Base-by-base conservation (phyloP, 1,140 invertebrate species). In the Drosophila pandora region DNA sequence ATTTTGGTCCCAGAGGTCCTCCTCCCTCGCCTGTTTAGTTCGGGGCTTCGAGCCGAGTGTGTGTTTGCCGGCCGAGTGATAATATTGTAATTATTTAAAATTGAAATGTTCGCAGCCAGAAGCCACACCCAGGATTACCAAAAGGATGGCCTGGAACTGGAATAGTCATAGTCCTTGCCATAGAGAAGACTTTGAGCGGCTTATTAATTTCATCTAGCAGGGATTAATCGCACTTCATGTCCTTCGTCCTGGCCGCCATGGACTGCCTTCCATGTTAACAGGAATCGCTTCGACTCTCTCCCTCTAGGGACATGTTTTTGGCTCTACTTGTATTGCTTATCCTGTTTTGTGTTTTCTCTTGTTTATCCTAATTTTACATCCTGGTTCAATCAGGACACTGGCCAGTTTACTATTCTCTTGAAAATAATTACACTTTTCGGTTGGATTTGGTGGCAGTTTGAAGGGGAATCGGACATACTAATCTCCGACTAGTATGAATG, bases 121-220 rank as follows among this genome's bases (percentile, higher is more conserved):
- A 9, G 60, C 28, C 32, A 72, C 43, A 60, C 75, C 48, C 58
- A n/a, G 41, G 49, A 58, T n/a, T 17, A 17, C 17, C 17, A 17
- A 17, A 17, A 17, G 17, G 17, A 17, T 17, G 17, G 17, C 17
- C 17, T 17, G 17, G 0, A 17, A 17, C 17, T 17, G 17, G 17
- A 17, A 17, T 17, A 17, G 17, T 17, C 17, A 17, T 17, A 17
- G 17, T 17, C 17, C 17, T 17, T 0, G 17, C 17, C 17, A 17
- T 17, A 17, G 17, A 17, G 17, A 1, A 53, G 84, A 84, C 65
- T 85, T 80, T 84, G 57, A 69, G 76, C 76, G 41, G 72, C 76
- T 70, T 85, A 85, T 84, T 85, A 84, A 80, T 85, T 85, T 77
- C 48, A 80, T 84, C 79, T 69, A 60, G 69, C 64, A 60, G 34